Percentiles rank a stretch among this genome's conserved stretches.
Conservation (phyloP, 2,797 vertebrate genomes). For the Telmatherina bonti region DNA sequence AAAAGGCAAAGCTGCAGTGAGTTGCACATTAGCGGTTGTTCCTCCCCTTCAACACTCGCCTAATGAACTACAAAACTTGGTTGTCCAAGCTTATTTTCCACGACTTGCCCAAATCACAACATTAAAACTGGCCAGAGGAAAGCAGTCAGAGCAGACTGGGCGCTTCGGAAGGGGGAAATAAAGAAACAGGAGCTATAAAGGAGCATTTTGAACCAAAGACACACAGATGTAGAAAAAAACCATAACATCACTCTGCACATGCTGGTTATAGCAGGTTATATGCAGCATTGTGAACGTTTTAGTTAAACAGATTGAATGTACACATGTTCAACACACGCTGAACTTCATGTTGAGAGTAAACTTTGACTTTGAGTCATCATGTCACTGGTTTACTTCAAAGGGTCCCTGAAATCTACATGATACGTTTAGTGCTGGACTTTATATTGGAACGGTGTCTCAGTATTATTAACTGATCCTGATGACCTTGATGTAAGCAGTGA, state of each 20-base stretch:
- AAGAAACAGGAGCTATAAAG: background rate
- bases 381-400: background rate
- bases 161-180: background rate
- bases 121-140: background rate
- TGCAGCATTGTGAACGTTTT: background rate
- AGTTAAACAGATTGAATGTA: background rate
- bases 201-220: background rate
- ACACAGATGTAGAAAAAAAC: background rate
- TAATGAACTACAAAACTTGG: background rate
- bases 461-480: conserved; percentile 40
- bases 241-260: background rate
- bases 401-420: conserved; percentile 5
- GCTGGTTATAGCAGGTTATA: background rate
- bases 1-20: background rate
- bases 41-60: background rate
- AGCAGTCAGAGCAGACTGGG: background rate
- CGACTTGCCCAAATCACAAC: background rate
- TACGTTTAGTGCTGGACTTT: background rate
- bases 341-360: conserved; percentile 2
- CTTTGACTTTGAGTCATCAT: background rate
- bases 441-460: conserved; percentile 11
- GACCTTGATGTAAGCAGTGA: conserved; percentile 44
- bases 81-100: background rate
- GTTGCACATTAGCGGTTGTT: background rate
- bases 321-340: background rate